These are phyloP conservation scores for Sarcophaga bullata DNA, from an alignment of 1,140 invertebrate genomes.

Conservation along the genomic window DNA sequence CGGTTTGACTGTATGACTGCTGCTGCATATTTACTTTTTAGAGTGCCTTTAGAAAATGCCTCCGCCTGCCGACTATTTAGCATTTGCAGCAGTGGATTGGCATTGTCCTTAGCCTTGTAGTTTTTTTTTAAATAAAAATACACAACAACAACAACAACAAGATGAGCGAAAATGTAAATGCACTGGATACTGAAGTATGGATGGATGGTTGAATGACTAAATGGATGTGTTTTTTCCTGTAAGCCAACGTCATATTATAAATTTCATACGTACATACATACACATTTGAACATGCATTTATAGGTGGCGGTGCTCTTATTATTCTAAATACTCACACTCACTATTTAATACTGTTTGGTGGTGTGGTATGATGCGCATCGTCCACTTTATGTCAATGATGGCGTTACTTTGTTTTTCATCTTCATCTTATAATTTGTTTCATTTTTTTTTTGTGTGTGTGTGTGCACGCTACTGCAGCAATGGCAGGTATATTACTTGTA, in stretches of 20 bases:
- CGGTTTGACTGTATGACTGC: no score
- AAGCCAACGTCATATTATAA: conserved; percentile 11
- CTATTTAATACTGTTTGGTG: background rate
- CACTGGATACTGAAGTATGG: background rate
- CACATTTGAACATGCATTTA: background rate
- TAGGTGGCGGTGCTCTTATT: background rate
- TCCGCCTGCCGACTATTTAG: background rate
- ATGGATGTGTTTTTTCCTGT: background rate
- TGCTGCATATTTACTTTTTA: background rate
- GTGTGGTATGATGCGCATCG: background rate
- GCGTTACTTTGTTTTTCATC: conserved; percentile 31
- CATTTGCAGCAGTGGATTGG: conserved; percentile 34
- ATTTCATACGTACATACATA: background rate
- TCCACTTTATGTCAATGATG: conserved; percentile 27
- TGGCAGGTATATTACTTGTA: no score
- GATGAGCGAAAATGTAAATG: background rate
- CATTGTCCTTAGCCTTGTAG: conserved; percentile 42
- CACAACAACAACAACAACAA: background rate
- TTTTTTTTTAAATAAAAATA: background rate
- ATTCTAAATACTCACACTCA: background rate
- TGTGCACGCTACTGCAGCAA: background rate
- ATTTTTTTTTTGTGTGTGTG: background rate
- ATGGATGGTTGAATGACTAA: background rate
- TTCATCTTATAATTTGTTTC: background rate
- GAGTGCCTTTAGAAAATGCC: background rate